Evolutionary conservation across 2,888 invertebrate genomes (phyloP), one percentile per base, ranked within the genome.

Genomic region (Galerucella calmariensis): DNA sequence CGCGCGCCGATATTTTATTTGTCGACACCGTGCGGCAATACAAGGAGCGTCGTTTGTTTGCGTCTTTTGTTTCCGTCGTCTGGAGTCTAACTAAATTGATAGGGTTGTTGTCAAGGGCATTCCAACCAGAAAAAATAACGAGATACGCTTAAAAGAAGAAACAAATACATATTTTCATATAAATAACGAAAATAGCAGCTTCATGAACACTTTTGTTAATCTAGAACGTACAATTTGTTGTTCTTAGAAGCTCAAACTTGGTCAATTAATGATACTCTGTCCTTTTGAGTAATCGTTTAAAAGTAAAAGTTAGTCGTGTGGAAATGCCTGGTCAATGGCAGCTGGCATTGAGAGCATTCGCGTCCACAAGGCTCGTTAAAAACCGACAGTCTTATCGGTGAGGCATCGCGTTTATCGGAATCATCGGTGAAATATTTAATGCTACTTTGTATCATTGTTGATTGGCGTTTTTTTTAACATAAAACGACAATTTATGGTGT

Each of bases 261-360:
- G 48, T n/a, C 51, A n/a, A 51, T 51, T 51, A 51, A 51, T n/a
- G n/a, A n/a, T 14, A n/a, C 51, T 51, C 14, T n/a, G 51, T 51
- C 51, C 0, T n/a, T 51, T 56, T 56, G 20, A 20, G 20, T 16
- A 9, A 51, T 51, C 5, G n/a, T n/a, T n/a, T n/a, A 16, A 56
- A 41, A 62, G 63, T 65, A 41, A 44, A 65, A 44, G n/a, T 83
- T 79, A 82, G 82, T 83, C 82, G 82, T 81, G 83, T 83, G 81
- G 82, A 83, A 84, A 82, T 81, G 81, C 81, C 73, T 79, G 81
- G 79, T 80, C 82, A 79, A 84, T 82, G 82, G 83, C 85, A 85
- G 84, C 85, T 85, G 85, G 84, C 83, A 41, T 65, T 41, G n/a
- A n/a, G 83, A 82, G 82, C 78, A 79, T 82, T 77, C 81, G 82